Conservation (phyloP, 2,113 vertebrate genomes). For the Oreotrochilus melanogaster region DNA sequence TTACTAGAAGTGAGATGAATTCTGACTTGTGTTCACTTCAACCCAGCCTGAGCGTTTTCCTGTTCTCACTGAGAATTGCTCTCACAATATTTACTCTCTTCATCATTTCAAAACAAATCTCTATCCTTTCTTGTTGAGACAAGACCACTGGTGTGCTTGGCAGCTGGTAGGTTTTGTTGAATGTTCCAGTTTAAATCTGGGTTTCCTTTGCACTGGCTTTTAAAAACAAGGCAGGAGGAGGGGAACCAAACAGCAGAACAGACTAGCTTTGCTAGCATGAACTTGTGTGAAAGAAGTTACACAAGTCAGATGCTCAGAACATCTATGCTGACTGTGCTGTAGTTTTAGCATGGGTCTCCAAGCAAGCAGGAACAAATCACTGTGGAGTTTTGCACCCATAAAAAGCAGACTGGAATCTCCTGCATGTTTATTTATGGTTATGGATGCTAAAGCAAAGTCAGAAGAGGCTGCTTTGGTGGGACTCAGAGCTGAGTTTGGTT, state of each 20-base stretch:
- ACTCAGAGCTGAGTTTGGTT: background rate
- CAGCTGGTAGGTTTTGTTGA: slow-evolving; percentile 27
- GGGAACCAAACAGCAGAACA: background rate
- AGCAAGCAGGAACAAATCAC: background rate
- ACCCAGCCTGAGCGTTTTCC: background rate
- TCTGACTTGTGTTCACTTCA: background rate
- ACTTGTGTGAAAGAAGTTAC: background rate
- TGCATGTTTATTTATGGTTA: accelerated
- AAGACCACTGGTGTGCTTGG: slow-evolving; percentile 39
- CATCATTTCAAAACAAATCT: slow-evolving; percentile 35
- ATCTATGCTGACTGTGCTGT: background rate
- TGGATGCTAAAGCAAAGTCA: background rate
- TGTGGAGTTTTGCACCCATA: background rate
- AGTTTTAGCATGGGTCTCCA: background rate
- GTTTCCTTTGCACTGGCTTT: slow-evolving; percentile 39
- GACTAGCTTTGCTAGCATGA: background rate
- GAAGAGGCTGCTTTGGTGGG: background rate
- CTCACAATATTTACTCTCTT: slow-evolving; percentile 45
- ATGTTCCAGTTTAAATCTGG: slow-evolving; percentile 28
- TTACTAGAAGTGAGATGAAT: background rate
- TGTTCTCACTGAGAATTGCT: slow-evolving; percentile 20
- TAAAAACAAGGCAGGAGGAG: slow-evolving; percentile 34
- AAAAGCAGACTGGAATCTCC: background rate
- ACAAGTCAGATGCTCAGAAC: background rate
- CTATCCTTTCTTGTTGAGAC: slow-evolving; percentile 33